A percentile compares a stretch with the other conserved stretches of the same genome.
Conservation (phyloP, 2,113 vertebrate genomes). For the Nematolebias whitei region DNA sequence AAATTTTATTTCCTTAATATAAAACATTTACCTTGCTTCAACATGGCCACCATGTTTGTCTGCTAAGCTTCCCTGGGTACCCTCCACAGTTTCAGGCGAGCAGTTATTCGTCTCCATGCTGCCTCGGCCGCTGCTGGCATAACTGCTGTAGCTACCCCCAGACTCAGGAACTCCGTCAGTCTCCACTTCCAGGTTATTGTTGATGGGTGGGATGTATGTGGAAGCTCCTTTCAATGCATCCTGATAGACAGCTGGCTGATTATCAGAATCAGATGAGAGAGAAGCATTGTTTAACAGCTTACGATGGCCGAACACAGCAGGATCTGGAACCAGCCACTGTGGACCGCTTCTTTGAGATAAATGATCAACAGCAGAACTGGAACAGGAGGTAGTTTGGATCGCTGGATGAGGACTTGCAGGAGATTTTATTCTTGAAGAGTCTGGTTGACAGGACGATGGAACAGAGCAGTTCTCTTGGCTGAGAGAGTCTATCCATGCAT, state of each 20-base stretch:
- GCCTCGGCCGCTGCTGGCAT: slow-evolving; percentile 81
- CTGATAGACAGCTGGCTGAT: slow-evolving; percentile 39
- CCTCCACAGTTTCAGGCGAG: slow-evolving; percentile 70
- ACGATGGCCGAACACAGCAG: not conserved
- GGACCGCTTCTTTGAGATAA: slow-evolving; percentile 18
- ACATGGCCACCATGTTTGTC: slow-evolving; percentile 34
- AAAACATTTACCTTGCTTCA: slow-evolving; percentile 66
- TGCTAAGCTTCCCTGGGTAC: slow-evolving; percentile 36
- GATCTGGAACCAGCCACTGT: slow-evolving; percentile 10
- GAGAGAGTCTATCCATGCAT: slow-evolving; percentile 78
- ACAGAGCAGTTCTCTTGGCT: slow-evolving; percentile 64
- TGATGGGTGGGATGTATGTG: not conserved
- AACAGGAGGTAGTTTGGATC: slow-evolving; percentile 8
- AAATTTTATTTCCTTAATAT: too few relatives aligned
- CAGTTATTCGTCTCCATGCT: slow-evolving; percentile 75
- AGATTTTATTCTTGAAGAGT: slow-evolving; percentile 31
- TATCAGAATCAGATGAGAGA: slow-evolving; percentile 18
- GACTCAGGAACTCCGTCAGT: slow-evolving; percentile 54
- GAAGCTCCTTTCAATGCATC: slow-evolving; percentile 17
- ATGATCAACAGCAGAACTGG: slow-evolving; percentile 7
- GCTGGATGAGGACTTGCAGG: slow-evolving; percentile 16
- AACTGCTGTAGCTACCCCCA: slow-evolving; percentile 77
- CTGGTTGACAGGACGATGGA: slow-evolving; percentile 13
- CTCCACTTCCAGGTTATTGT: slow-evolving; percentile 40
- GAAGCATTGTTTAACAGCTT: slow-evolving; percentile 29